These are phyloP conservation scores for Brachypteracias leptosomus DNA, from an alignment of 2,113 vertebrate species.

Conservation along the genomic window DNA sequence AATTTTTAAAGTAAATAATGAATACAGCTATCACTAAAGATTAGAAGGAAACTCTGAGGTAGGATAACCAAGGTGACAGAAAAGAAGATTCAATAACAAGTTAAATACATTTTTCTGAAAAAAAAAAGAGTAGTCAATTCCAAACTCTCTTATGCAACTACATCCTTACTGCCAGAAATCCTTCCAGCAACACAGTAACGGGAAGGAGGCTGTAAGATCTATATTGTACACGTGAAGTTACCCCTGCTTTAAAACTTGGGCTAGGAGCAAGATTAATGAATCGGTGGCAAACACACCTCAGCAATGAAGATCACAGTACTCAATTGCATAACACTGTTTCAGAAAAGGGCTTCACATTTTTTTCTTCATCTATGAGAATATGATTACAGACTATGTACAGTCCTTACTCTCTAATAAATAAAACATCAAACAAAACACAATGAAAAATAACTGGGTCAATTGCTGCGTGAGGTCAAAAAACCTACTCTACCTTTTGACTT, in stretches of 20 bases:
- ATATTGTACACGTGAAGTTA: background rate
- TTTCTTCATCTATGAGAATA: background rate
- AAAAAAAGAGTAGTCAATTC: background rate
- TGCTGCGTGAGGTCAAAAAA: background rate
- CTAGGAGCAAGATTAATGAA: background rate
- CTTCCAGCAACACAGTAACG: background rate
- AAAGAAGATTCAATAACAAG: background rate
- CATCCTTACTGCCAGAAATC: background rate
- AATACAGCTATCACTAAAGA: background rate
- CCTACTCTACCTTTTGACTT: slow-evolving; percentile 23
- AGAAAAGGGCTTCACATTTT: background rate
- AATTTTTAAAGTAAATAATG: background rate
- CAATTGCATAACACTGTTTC: background rate
- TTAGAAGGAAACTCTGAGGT: background rate
- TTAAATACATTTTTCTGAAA: background rate
- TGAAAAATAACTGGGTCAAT: slow-evolving; percentile 21
- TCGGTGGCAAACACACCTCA: background rate
- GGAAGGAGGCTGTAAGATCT: background rate
- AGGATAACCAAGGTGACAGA: background rate
- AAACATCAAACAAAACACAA: background rate
- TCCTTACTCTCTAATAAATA: slow-evolving; percentile 15
- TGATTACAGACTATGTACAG: background rate
- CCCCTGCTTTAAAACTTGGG: background rate
- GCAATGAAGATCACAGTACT: background rate
- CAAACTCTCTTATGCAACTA: background rate